phyloP scores from a whole-genome alignment of 2,888 invertebrate genomes.

The Pycnomerus fuliginosus region DNA sequence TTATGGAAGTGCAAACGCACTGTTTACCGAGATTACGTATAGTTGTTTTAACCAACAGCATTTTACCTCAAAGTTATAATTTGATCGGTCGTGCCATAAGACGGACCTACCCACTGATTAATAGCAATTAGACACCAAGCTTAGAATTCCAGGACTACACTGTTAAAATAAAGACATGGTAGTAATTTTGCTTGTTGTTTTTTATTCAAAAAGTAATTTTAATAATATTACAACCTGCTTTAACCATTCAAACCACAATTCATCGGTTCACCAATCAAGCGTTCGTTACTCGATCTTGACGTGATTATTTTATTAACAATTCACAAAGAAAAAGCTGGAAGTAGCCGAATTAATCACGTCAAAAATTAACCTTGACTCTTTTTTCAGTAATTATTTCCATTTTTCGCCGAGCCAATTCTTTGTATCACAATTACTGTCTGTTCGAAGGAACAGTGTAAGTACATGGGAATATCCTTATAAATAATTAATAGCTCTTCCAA shows the following conservation, averaged over 20 bases:
- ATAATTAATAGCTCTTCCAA: slow-evolving; percentile 28
- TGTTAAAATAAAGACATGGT: slow-evolving; percentile 30
- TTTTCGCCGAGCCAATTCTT: no score
- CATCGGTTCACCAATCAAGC: slow-evolving; percentile 21
- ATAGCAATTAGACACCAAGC: slow-evolving; percentile 52
- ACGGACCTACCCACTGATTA: slow-evolving; percentile 50
- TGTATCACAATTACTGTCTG: slow-evolving; percentile 1
- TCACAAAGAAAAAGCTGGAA: slow-evolving; percentile 8
- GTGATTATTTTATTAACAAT: slow-evolving; percentile 17
- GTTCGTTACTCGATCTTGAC: slow-evolving; percentile 12
- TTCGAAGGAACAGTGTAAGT: slow-evolving; percentile 29
- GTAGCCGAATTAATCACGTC: slow-evolving; percentile 8
- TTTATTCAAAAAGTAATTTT: slow-evolving; percentile 1
- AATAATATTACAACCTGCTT: slow-evolving; percentile 2
- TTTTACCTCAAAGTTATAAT: slow-evolving; percentile 52
- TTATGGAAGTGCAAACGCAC: slow-evolving; percentile 52
- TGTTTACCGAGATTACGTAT: slow-evolving; percentile 52
- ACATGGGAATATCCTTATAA: slow-evolving; percentile 29
- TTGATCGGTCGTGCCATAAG: slow-evolving; percentile 54
- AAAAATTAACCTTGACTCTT: no score
- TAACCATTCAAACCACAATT: slow-evolving; percentile 11
- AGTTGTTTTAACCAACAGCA: slow-evolving; percentile 52
- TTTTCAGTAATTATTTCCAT: no score
- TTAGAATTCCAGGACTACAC: slow-evolving; percentile 42
- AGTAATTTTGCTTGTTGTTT: neutral